Conservation (phyloP, 1,140 invertebrate genomes). For the Drosophila lacteicornis region DNA sequence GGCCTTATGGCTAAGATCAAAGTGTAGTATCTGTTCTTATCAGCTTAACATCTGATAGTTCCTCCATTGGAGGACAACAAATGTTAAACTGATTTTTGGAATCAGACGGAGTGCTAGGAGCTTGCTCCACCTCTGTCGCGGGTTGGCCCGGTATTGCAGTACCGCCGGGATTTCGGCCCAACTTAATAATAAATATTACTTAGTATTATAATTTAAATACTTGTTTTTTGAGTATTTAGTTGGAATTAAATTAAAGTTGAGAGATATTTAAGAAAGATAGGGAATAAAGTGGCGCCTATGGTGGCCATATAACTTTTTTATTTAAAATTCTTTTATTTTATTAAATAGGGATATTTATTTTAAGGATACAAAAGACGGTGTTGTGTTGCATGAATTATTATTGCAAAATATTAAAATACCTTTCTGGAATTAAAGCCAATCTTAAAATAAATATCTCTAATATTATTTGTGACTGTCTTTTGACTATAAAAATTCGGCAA, state of each 20-base stretch:
- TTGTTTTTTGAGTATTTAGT: neutral
- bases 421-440: no score
- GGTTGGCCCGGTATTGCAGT: constrained; percentile 86
- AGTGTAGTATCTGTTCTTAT: constrained; percentile 88
- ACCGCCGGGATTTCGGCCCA: constrained; percentile 79
- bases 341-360: no score
- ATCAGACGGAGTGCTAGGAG: constrained; percentile 50
- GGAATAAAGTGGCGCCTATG: no score
- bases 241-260: no score
- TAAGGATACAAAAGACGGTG: no score
- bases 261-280: no score
- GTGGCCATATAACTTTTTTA: neutral
- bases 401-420: no score
- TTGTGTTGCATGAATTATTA: no score
- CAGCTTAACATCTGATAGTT: constrained; percentile 89
- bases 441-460: no score
- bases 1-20: constrained; percentile 86
- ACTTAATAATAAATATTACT: constrained; percentile 33
- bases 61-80: constrained; percentile 86
- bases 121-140: constrained; percentile 64
- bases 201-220: no score
- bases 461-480: no score
- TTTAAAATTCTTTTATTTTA: no score
- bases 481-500: neutral
- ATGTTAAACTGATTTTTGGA: constrained; percentile 60